A percentile compares a stretch with the other conserved stretches of the same genome.
Evolutionary conservation across 2,113 vertebrate species (phyloP).

Genomic region (Seriola aureovittata): DNA sequence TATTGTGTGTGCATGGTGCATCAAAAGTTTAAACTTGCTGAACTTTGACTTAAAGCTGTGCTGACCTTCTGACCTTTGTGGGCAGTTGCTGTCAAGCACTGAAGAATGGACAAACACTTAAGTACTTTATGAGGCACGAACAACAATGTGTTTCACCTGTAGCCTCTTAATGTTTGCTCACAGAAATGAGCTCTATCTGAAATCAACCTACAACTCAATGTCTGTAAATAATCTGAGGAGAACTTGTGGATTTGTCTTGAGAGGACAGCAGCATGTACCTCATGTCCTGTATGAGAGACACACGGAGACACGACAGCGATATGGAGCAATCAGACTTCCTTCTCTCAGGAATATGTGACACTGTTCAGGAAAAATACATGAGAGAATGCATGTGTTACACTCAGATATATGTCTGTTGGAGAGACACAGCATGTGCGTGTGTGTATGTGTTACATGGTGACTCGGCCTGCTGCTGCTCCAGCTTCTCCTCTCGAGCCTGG

Average conservation of each 20-base stretch:
- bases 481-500: constrained; percentile 91
- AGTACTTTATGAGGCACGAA: too few species aligned
- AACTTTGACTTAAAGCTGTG: too few species aligned
- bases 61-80: too few species aligned
- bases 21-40: too few species aligned
- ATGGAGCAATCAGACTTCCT: constrained; percentile 89
- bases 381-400: neutral
- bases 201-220: too few species aligned
- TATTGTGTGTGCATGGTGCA: too few species aligned
- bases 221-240: too few species aligned
- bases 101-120: too few species aligned
- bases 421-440: neutral
- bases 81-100: too few species aligned
- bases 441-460: constrained; percentile 85
- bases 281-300: constrained; percentile 95
- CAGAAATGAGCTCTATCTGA: too few species aligned
- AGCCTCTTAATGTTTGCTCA: too few species aligned
- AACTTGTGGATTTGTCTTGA: neutral
- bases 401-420: neutral
- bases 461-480: constrained; percentile 84
- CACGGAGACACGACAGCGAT: constrained; percentile 85
- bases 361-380: constrained; percentile 70
- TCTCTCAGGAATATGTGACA: constrained; percentile 86
- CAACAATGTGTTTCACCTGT: too few species aligned
- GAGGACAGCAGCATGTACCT: constrained; percentile 80